Percentiles rank a stretch among this genome's conserved stretches.
phyloP scores from a whole-genome alignment of 1,140 invertebrate genomes.

The Lordiphosa collinella region DNA sequence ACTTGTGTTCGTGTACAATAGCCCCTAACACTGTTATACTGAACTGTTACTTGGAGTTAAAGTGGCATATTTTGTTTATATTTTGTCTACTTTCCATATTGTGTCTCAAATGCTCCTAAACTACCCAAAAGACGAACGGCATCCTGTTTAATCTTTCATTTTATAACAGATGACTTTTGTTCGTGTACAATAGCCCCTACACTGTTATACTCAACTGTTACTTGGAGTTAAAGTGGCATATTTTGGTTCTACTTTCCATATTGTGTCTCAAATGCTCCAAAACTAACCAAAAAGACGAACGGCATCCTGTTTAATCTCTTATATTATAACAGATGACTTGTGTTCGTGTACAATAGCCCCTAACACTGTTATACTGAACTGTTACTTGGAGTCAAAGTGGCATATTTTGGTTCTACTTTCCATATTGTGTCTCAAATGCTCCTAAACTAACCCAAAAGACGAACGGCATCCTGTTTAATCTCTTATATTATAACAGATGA shows the following conservation, averaged over 20 bases:
- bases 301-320: slow-evolving; percentile 38
- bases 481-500: slow-evolving; percentile 32
- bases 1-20: slow-evolving; percentile 35
- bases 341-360: slow-evolving; percentile 19
- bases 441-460: slow-evolving; percentile 24
- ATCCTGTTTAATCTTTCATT: slow-evolving; percentile 30
- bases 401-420: slow-evolving; percentile 19
- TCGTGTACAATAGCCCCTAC: slow-evolving; percentile 9
- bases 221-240: slow-evolving; percentile 53
- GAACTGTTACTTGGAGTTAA: not conserved
- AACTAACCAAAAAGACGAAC: slow-evolving; percentile 16
- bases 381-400: slow-evolving; percentile 45
- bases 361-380: slow-evolving; percentile 4
- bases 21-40: not conserved
- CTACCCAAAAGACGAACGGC: slow-evolving; percentile 22
- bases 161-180: slow-evolving; percentile 34
- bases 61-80: slow-evolving; percentile 26
- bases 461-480: slow-evolving; percentile 45
- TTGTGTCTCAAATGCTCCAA: slow-evolving; percentile 56
- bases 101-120: slow-evolving; percentile 46
- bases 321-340: slow-evolving; percentile 36
- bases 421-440: slow-evolving; percentile 46
- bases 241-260: slow-evolving; percentile 4
- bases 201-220: not conserved
- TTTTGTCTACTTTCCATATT: not conserved